A percentile compares a stretch with the other conserved stretches of the same genome.
phyloP scores from a whole-genome alignment of 2,113 vertebrate species.

The Andinoacara biseriatus region DNA sequence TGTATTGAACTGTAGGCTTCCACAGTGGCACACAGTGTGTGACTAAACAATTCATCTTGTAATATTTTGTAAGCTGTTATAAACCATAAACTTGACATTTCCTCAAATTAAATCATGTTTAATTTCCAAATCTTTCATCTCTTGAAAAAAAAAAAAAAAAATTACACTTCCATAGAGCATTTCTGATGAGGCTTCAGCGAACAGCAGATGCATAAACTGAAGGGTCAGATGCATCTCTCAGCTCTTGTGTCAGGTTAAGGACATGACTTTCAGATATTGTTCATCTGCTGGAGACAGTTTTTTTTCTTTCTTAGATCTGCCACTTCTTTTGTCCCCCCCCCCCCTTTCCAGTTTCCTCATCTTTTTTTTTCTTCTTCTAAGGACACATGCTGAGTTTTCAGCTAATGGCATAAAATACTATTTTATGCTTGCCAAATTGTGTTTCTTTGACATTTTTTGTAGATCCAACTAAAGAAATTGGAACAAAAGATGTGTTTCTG shows the following conservation, averaged over 20 bases:
- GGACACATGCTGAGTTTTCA: not conserved
- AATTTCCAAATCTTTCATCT: too few species aligned
- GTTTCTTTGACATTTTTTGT: not conserved
- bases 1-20: too few species aligned
- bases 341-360: not conserved
- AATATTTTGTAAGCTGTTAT: too few species aligned
- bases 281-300: not conserved
- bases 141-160: too few species aligned
- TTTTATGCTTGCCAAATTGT: not conserved
- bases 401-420: not conserved
- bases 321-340: not conserved
- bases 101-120: too few species aligned
- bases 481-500: not conserved
- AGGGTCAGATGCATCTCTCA: not conserved
- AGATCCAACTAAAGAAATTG: not conserved
- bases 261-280: not conserved
- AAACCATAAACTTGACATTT: too few species aligned
- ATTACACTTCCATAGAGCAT: not conserved
- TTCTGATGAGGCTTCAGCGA: not conserved
- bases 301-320: accelerated
- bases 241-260: not conserved
- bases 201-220: not conserved
- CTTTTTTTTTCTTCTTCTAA: not conserved
- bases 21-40: too few species aligned
- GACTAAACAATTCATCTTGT: too few species aligned